Evolutionary conservation across 2,113 vertebrate genomes (phyloP), one percentile per base, ranked within the genome.

Genomic region (Anoplopoma fimbria): DNA sequence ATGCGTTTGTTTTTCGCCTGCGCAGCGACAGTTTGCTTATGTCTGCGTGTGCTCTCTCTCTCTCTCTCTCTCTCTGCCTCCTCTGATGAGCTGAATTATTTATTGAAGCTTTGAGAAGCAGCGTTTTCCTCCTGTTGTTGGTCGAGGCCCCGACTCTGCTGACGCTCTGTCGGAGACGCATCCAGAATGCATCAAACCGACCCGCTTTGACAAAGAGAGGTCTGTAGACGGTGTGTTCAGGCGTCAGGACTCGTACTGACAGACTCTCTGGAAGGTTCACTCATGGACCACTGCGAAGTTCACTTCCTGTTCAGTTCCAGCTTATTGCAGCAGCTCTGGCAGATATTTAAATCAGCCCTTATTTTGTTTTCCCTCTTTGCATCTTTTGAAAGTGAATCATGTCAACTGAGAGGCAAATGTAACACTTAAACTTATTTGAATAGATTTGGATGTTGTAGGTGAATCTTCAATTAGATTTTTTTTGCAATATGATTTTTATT

Each of bases 61-160:
- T 0, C 70, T 47, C 49, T 33, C 69, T 27, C 49, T 47, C 29
- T n/a, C 62, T 47, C 40, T 4, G 2, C 9, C 23, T n/a, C 51
- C 51, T 81, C 86, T 77, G 73, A 87, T 81, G 36, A 84, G 68
- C 81, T 72, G 81, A 69, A 87, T 91, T 77, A 82, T 91, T 81
- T 76, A 79, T 77, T 80, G 68, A 86, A 82, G 77, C 34, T 13
- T 79, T n/a, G 69, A 57, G 13, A 29, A 51, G 76, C 64, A 49
- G 80, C 38, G 34, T 87, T 76, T 81, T 75, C 29, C 19, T 21
- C 27, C 2, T 36, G 40, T 36, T 29, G 14, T 53, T 31, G n/a
- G 67, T 60, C 13, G 3, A 55, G 19, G 71, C 53, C 21, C 23
- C 71, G 47, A 89, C 82, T 84, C 77, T 77, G 82, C 82, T 69